Base-by-base conservation (phyloP, 1,140 invertebrate species). In the Rhopalosiphum maidis region DNA sequence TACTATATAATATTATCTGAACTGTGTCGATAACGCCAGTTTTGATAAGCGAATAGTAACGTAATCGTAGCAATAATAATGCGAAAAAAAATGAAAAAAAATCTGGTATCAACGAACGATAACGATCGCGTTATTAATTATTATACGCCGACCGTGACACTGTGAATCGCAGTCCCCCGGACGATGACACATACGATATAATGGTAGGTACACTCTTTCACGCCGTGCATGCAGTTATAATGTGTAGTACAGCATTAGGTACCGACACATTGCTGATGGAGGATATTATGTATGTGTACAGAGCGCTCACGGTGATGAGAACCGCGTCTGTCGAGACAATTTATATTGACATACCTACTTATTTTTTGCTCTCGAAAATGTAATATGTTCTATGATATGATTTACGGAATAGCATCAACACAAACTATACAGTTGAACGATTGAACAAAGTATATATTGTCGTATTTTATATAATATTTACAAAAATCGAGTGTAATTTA, bases 71-170 rank as follows among this genome's bases (percentile, higher is more conserved):
- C 18, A 51, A 48, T n/a, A 87, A 5, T 2, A 35, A 30, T 1
- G 23, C 5, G 2, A 11, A 43, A 30, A 85, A 30, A 48, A 87
- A 48, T 0, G 21, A 1, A 22, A 87, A 35, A 51, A 86, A 51
- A 88, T 35, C 15, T 18, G 18, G 30, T 35, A 51, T 88, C 86
- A 48, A 48, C 5, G 46, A 23, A 88, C 37, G 86, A 88, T 88
- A 51, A 51, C 46, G 46, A 88, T 88, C 86, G 46, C n/a, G 86
- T 35, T 51, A 88, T 88, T 88, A 77, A 88, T 88, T 25, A 43
- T 41, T 25, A 43, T 85, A 25, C 41, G 30, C 41, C 85, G 85
- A 86, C 85, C 85, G 85, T 86, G 85, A 86, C 85, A 86, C 85
- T 86, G 85, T 86, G 43, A 86, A n/a, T 86, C 30, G 25, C 23